A percentile compares a stretch with the other conserved stretches of the same genome.
Evolutionary conservation across 2,888 invertebrate genomes (phyloP).

Genomic region (Rhaphigaster nebulosa): DNA sequence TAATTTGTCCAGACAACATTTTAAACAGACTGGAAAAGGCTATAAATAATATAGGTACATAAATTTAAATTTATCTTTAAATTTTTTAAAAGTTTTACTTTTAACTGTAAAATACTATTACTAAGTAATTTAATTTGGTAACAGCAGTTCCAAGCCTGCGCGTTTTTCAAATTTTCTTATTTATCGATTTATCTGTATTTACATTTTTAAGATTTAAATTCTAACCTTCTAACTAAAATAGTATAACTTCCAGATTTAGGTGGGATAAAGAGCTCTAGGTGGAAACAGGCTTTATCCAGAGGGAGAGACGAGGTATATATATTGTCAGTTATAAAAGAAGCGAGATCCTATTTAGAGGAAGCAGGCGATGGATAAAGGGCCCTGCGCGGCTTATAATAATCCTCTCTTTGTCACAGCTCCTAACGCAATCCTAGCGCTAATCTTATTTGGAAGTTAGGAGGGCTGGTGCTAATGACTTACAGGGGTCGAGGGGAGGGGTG

Average conservation of each 20-base stretch:
- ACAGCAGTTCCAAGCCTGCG: too few species aligned
- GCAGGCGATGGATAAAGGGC: not conserved
- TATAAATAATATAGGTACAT: too few species aligned
- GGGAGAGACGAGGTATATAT: not conserved
- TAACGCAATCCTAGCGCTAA: constrained; percentile 42
- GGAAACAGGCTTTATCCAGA: not conserved
- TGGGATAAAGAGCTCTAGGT: not conserved
- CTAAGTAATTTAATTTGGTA: too few species aligned
- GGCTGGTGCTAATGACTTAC: constrained; percentile 40
- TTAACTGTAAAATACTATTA: too few species aligned
- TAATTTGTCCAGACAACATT: too few species aligned
- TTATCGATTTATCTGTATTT: not conserved
- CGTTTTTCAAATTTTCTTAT: not conserved
- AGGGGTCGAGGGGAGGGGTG: not conserved
- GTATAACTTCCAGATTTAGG: not conserved
- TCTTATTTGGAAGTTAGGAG: constrained; percentile 41
- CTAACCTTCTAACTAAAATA: not conserved
- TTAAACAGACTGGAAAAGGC: too few species aligned
- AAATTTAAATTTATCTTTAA: too few species aligned
- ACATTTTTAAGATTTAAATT: not conserved
- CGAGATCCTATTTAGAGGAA: constrained; percentile 10
- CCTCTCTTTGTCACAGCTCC: not conserved
- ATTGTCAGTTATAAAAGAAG: constrained; percentile 13
- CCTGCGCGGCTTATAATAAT: not conserved
- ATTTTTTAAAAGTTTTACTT: too few species aligned